Conservation (phyloP, 2,113 vertebrate genomes). For the Emydura subglobosa region DNA sequence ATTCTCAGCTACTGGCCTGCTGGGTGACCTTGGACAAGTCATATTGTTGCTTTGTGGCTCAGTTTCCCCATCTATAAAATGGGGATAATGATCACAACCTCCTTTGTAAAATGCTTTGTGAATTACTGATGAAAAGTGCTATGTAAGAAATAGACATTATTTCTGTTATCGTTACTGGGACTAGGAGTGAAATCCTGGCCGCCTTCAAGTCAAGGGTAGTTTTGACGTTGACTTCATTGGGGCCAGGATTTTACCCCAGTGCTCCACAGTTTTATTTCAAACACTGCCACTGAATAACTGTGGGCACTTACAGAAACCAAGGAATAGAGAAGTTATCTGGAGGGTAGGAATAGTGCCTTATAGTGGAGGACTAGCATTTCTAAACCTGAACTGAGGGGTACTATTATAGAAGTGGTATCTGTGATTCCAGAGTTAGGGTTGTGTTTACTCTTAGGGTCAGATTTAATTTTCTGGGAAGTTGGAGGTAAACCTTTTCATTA, state of each 20-base stretch:
- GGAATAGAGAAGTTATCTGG: no score
- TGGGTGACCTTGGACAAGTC: background rate
- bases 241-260: background rate
- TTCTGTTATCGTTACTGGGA: no score
- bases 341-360: background rate
- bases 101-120: background rate
- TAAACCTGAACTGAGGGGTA: background rate
- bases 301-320: background rate
- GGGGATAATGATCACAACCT: background rate
- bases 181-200: background rate
- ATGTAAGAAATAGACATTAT: background rate
- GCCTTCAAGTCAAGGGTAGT: background rate
- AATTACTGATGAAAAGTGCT: background rate
- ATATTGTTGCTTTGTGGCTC: background rate
- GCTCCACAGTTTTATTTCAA: background rate
- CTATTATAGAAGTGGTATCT: background rate
- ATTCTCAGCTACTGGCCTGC: background rate
- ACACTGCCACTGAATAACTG: background rate
- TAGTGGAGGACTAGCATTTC: background rate
- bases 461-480: background rate
- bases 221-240: background rate
- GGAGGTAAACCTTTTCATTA: background rate
- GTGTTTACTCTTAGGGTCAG: background rate
- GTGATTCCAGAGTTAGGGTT: background rate
- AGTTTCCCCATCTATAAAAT: background rate